phyloP scores from a whole-genome alignment of 1,140 invertebrate genomes.

The Drosophila eugracilis region DNA sequence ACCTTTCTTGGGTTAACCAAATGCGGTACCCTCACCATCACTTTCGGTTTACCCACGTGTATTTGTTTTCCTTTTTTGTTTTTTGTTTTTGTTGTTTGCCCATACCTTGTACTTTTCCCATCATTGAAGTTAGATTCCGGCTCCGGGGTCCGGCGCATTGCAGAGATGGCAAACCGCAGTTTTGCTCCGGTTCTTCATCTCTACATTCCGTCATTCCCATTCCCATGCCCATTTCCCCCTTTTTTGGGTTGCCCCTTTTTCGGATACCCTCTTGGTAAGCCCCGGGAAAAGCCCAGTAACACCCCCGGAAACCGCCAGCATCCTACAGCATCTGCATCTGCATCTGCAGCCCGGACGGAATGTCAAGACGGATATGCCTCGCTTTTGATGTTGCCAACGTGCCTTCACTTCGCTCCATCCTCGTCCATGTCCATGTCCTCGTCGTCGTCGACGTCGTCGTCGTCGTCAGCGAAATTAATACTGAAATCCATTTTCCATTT shows the following conservation, averaged over 20 bases:
- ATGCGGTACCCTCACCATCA: not conserved
- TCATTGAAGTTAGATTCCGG: conserved; percentile 30
- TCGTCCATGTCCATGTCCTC: conserved; percentile 9
- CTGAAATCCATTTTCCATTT: conserved; percentile 77
- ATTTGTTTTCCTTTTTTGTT: not conserved
- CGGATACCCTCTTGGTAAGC: no score
- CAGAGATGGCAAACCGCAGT: conserved; percentile 48
- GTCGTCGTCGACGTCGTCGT: conserved; percentile 13
- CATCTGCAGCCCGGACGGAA: conserved; percentile 50
- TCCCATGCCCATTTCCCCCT: not conserved
- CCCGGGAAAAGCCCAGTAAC: not conserved
- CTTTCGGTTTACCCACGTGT: conserved; percentile 2
- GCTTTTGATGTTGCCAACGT: conserved; percentile 75
- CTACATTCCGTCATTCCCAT: conserved; percentile 8
- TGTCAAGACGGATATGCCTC: conserved; percentile 65
- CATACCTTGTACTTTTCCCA: conserved; percentile 30
- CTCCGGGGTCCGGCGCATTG: conserved; percentile 56
- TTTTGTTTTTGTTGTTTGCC: not conserved
- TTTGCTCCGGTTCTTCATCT: conserved; percentile 28
- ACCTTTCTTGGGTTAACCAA: not conserved
- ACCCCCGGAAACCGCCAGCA: conserved; percentile 5
- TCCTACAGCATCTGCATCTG: conserved; percentile 32
- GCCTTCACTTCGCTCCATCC: conserved; percentile 33
- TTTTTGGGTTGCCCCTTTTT: not conserved
- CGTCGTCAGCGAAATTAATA: conserved; percentile 79